A percentile compares a stretch with the other conserved stretches of the same genome.
phyloP scores from a whole-genome alignment of 2,888 invertebrate species.

The Eupithecia vulgata region DNA sequence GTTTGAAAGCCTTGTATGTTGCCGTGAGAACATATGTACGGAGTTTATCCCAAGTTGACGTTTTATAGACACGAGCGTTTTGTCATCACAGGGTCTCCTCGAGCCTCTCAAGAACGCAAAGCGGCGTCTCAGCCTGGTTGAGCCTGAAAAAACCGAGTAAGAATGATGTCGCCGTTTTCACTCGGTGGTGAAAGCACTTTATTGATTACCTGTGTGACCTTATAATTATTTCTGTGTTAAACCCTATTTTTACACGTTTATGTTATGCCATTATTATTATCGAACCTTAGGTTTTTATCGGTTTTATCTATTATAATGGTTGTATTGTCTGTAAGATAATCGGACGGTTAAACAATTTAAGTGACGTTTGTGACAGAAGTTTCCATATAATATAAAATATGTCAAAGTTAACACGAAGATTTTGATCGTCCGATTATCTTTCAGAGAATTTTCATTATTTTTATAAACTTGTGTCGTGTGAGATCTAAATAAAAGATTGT shows the following conservation, averaged over 20 bases:
- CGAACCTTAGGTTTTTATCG: background rate
- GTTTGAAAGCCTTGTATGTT: background rate
- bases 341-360: background rate
- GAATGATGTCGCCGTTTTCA: conserved; percentile 4
- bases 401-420: background rate
- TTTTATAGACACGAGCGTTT: conserved; percentile 4
- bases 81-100: conserved; percentile 7
- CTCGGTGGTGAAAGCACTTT: background rate
- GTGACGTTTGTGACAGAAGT: background rate
- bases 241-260: background rate
- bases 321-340: background rate
- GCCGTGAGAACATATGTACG: background rate
- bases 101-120: conserved; percentile 46
- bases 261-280: background rate
- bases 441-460: background rate
- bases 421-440: background rate
- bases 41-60: background rate
- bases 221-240: background rate
- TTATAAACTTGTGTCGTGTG: background rate
- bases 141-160: conserved; percentile 2
- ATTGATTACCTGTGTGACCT: background rate
- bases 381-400: background rate
- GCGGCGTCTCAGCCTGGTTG: conserved; percentile 24
- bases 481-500: conserved; percentile 10
- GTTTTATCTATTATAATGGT: background rate